Conservation (phyloP, 2,888 invertebrate genomes). For the Sesamia inferens region DNA sequence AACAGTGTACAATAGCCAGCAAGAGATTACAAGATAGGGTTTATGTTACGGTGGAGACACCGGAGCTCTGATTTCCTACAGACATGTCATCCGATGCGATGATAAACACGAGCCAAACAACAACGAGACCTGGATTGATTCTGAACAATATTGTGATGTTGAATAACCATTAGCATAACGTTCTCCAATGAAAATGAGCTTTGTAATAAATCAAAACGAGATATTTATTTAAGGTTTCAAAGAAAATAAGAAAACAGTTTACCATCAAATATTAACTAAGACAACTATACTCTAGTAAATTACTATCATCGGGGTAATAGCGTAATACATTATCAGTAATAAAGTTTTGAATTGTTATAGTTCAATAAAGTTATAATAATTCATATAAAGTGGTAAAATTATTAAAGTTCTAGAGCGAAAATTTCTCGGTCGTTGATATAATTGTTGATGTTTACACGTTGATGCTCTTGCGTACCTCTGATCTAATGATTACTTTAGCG, state of each 20-base stretch:
- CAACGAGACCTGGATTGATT: not conserved
- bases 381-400: not conserved
- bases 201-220: too few species aligned
- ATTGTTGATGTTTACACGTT: slow-evolving; percentile 12
- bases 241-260: not conserved
- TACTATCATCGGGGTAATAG: not conserved
- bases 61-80: slow-evolving; percentile 52
- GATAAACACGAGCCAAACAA: slow-evolving; percentile 43
- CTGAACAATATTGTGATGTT: slow-evolving; percentile 14
- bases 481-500: slow-evolving; percentile 27
- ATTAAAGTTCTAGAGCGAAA: slow-evolving; percentile 7
- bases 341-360: too few species aligned
- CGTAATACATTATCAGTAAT: too few species aligned
- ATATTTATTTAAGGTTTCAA: not conserved
- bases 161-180: not conserved
- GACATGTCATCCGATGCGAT: slow-evolving; percentile 29
- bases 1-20: slow-evolving; percentile 1
- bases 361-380: too few species aligned
- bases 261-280: not conserved
- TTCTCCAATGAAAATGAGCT: not conserved
- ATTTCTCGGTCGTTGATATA: slow-evolving; percentile 12
- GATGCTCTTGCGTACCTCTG: slow-evolving; percentile 17
- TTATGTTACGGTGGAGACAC: slow-evolving; percentile 39
- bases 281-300: not conserved
- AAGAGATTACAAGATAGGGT: slow-evolving; percentile 11